Percentiles rank a stretch among this genome's conserved stretches.
Evolutionary conservation across 2,888 invertebrate genomes (phyloP).

Genomic region (Lithophane ornitopus): DNA sequence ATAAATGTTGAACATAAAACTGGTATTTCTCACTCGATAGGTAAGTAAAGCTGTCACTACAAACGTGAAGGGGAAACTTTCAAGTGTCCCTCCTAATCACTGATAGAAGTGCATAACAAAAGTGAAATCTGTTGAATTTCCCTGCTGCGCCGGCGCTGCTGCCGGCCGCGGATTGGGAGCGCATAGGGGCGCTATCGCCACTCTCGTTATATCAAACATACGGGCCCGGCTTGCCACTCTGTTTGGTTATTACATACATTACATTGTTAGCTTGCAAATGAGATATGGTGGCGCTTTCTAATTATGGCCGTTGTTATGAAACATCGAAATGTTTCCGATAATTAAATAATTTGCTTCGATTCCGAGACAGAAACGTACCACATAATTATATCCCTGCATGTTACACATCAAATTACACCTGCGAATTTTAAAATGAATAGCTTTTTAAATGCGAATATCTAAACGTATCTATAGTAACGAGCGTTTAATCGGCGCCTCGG

Average conservation of each 20-base stretch:
- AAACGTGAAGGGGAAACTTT: slow-evolving; percentile 54
- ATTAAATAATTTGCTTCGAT: slow-evolving; percentile 54
- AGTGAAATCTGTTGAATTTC: slow-evolving; percentile 83
- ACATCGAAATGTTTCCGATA: slow-evolving; percentile 40
- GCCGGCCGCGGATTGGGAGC: slow-evolving; percentile 66
- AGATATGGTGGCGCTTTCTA: slow-evolving; percentile 75
- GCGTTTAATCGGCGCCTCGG: slow-evolving; percentile 75
- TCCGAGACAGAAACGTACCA: slow-evolving; percentile 30
- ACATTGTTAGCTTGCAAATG: slow-evolving; percentile 66
- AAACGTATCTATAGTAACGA: slow-evolving; percentile 73
- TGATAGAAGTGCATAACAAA: slow-evolving; percentile 76
- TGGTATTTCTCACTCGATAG: slow-evolving; percentile 40
- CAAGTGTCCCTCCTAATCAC: slow-evolving; percentile 53
- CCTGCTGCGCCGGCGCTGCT: slow-evolving; percentile 63
- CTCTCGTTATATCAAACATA: slow-evolving; percentile 76
- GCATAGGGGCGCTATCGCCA: slow-evolving; percentile 83
- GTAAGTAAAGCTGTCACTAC: slow-evolving; percentile 38
- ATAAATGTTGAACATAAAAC: slow-evolving; percentile 34
- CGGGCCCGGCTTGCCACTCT: slow-evolving; percentile 76
- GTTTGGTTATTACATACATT: slow-evolving; percentile 72
- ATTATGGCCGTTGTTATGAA: slow-evolving; percentile 65
- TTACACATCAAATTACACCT: slow-evolving; percentile 65
- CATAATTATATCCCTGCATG: slow-evolving; percentile 56
- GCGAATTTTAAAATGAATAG: slow-evolving; percentile 70
- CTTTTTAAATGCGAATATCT: slow-evolving; percentile 71